A percentile compares a stretch with the other conserved stretches of the same genome.
phyloP scores from a whole-genome alignment of 1,140 invertebrate genomes.

The Heterodera schachtii region DNA sequence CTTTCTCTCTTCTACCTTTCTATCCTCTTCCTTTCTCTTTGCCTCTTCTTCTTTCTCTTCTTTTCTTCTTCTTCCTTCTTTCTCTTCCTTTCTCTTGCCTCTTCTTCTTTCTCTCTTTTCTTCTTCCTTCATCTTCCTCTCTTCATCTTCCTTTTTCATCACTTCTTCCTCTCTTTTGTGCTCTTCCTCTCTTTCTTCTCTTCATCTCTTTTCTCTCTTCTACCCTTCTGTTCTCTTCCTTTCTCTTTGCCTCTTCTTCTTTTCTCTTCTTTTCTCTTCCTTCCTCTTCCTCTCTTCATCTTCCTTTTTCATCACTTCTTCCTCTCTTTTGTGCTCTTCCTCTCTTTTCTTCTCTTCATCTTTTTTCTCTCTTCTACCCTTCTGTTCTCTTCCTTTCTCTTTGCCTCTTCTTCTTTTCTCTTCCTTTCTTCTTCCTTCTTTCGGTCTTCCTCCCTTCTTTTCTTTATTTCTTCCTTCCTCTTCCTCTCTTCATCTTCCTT shows the following conservation, averaged over 20 bases:
- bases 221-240: background rate
- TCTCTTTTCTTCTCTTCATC: background rate
- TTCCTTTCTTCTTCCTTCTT: background rate
- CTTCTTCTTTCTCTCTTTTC: background rate
- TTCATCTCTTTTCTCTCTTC: background rate
- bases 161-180: background rate
- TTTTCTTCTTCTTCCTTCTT: background rate
- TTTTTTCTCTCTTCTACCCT: background rate
- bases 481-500: background rate
- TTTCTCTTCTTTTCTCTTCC: background rate
- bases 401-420: background rate
- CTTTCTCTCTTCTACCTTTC: background rate
- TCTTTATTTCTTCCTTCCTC: constrained; percentile 1
- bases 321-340: background rate
- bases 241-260: background rate
- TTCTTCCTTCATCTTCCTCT: constrained; percentile 16
- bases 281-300: background rate
- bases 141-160: background rate
- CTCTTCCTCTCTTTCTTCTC: background rate
- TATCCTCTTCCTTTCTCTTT: background rate
- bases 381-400: background rate
- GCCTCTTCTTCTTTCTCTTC: background rate
- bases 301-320: background rate
- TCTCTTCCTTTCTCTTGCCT: background rate
- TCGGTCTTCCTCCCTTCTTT: background rate